Evolutionary conservation across 2,888 invertebrate species (phyloP).

Genomic region (Suillia variegata): DNA sequence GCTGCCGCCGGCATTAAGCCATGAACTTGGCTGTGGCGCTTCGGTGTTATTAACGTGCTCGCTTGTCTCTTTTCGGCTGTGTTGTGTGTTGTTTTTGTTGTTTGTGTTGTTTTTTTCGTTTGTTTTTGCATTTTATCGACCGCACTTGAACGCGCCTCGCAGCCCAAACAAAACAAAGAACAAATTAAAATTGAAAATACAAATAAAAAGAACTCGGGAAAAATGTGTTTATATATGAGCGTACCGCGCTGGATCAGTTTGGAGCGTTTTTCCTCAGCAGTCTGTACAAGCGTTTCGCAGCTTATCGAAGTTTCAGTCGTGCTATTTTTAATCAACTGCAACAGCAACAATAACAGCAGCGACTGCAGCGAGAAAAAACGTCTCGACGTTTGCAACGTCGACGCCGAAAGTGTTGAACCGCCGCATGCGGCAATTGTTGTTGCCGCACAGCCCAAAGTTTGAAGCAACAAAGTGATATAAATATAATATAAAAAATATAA

Average conservation of each 20-base stretch:
- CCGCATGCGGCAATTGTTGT: slow-evolving; percentile 2
- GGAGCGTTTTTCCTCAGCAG: slow-evolving; percentile 37
- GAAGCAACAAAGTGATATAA: not conserved
- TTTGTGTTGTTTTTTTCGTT: too few relatives aligned
- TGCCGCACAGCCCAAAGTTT: slow-evolving; percentile 14
- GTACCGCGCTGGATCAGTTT: slow-evolving; percentile 41
- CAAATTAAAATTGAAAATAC: not conserved
- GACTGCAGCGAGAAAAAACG: not conserved
- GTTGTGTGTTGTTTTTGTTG: too few relatives aligned
- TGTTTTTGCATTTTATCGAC: too few relatives aligned
- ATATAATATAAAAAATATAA: not conserved
- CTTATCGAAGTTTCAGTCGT: slow-evolving; percentile 37
- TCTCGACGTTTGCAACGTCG: not conserved
- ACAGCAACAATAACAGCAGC: slow-evolving; percentile 13
- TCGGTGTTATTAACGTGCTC: not conserved
- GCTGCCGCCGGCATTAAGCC: not conserved
- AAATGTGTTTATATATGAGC: slow-evolving; percentile 40
- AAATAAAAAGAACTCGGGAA: not conserved
- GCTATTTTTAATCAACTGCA: slow-evolving; percentile 36
- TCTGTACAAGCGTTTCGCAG: slow-evolving; percentile 34
- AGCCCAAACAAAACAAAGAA: not conserved
- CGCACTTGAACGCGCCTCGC: too few relatives aligned
- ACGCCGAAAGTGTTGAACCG: too few relatives aligned
- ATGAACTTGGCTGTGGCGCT: not conserved
- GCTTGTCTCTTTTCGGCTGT: too few relatives aligned